A percentile compares a stretch with the other conserved stretches of the same genome.
These are phyloP conservation scores for Ia io DNA, from an alignment of 2,113 vertebrate species.

Conservation along the genomic window DNA sequence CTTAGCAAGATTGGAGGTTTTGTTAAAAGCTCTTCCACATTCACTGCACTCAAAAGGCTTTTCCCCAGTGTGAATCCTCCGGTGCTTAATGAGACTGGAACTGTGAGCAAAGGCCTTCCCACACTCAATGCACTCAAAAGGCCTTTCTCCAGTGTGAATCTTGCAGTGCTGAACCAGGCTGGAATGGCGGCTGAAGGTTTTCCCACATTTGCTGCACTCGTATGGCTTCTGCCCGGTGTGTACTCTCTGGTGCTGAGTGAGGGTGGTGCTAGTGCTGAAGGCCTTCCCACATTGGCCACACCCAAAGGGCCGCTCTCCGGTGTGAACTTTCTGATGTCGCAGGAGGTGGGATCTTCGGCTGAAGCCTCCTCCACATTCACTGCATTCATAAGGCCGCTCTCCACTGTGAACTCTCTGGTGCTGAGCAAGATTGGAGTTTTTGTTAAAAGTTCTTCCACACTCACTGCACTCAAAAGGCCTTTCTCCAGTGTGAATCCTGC, in stretches of 20 bases:
- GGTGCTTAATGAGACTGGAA: too few species aligned
- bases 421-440: background rate
- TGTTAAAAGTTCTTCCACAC: constrained; percentile 36
- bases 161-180: constrained; percentile 37
- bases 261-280: background rate
- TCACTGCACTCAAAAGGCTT: background rate
- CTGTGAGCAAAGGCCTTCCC: too few species aligned
- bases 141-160: constrained; percentile 33
- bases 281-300: background rate
- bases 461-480: background rate
- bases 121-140: background rate
- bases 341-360: constrained; percentile 41
- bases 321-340: constrained; percentile 44
- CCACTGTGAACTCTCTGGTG: constrained; percentile 38
- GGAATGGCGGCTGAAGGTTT: constrained; percentile 25
- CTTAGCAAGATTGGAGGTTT: too few species aligned
- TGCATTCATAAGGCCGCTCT: constrained; percentile 5
- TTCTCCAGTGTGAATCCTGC: constrained; percentile 28
- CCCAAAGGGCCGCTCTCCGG: background rate
- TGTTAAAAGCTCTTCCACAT: background rate
- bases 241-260: constrained; percentile 42
- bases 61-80: too few species aligned
- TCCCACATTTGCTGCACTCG: constrained; percentile 12
- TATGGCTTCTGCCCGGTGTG: constrained; percentile 12
- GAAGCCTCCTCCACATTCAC: constrained; percentile 35